These are phyloP conservation scores for Enteromius afrohamiltoni DNA, from an alignment of 2,797 vertebrate genomes.

Conservation along the genomic window DNA sequence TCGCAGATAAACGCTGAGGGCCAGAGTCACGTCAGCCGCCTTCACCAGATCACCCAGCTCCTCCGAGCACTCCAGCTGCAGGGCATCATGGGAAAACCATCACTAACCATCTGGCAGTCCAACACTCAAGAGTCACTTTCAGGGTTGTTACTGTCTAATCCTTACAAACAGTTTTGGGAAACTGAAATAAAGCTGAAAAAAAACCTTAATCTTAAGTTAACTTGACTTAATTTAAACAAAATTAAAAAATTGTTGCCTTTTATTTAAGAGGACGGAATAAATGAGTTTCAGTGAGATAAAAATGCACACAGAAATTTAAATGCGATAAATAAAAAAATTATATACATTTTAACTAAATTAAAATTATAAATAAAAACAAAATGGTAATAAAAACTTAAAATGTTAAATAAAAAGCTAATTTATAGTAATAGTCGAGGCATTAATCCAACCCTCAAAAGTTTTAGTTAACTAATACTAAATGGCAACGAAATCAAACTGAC, in stretches of 20 bases:
- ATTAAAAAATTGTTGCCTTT: not conserved
- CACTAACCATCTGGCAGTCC: not conserved
- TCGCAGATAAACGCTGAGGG: conserved; percentile 91
- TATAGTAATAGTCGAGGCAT: not conserved
- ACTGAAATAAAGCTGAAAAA: not conserved
- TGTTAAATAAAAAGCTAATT: not conserved
- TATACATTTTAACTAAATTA: not conserved
- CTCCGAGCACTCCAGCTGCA: conserved; percentile 92
- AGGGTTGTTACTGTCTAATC: not conserved
- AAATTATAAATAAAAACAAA: not conserved
- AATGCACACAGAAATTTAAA: not conserved
- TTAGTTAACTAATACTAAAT: not conserved
- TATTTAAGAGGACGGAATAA: not conserved
- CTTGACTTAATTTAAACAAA: no score
- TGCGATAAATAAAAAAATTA: not conserved
- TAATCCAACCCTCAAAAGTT: not conserved
- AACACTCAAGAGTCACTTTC: not conserved
- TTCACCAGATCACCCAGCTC: conserved; percentile 93
- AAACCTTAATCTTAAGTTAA: not conserved
- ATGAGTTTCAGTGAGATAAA: not conserved
- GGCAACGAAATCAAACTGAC: not conserved
- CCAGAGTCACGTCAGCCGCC: conserved; percentile 85
- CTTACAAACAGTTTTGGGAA: not conserved
- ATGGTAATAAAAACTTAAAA: not conserved
- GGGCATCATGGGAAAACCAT: conserved; percentile 49